Evolutionary conservation across 37 sponge, comb jelly and placozoan species (phyloP).

Genomic region (Spongilla lacustris): DNA sequence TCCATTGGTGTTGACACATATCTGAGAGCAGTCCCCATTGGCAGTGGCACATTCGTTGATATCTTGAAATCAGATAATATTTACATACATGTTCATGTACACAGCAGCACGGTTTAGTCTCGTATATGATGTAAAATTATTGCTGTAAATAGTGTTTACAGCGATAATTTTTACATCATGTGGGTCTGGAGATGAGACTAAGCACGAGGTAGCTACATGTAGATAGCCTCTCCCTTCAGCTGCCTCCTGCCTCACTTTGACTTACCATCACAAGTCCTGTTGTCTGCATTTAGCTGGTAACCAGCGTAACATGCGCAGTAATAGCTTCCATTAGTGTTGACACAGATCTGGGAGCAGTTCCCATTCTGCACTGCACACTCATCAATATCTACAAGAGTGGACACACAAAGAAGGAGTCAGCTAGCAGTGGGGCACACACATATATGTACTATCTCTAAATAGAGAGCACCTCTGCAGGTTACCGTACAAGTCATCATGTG

Average conservation of each 20-base stretch:
- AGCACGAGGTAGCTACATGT: too few species aligned
- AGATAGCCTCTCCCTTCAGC: too few species aligned
- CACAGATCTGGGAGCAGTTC: slow-evolving; percentile 63
- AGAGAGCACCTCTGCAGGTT: not conserved
- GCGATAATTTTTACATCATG: too few species aligned
- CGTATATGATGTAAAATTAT: too few species aligned
- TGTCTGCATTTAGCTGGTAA: slow-evolving; percentile 20
- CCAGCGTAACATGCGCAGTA: slow-evolving; percentile 54
- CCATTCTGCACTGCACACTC: slow-evolving; percentile 71
- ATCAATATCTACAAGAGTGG: slow-evolving; percentile 53
- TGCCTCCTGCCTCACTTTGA: too few species aligned
- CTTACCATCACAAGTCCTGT: slow-evolving; percentile 7
- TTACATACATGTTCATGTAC: too few species aligned
- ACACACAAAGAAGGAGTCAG: not conserved
- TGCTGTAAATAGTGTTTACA: too few species aligned
- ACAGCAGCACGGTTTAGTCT: too few species aligned
- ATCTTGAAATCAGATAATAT: not conserved
- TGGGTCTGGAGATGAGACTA: too few species aligned
- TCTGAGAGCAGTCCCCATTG: slow-evolving; percentile 55
- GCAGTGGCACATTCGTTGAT: slow-evolving; percentile 6
- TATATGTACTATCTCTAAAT: not conserved
- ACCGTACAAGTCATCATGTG: too few species aligned
- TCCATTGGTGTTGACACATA: slow-evolving; percentile 15
- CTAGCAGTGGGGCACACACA: too few species aligned
- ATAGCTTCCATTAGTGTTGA: slow-evolving; percentile 74